Percentiles rank a stretch among this genome's conserved stretches.
Conservation (phyloP, 2,888 invertebrate species). For the Itoplectis maculator region DNA sequence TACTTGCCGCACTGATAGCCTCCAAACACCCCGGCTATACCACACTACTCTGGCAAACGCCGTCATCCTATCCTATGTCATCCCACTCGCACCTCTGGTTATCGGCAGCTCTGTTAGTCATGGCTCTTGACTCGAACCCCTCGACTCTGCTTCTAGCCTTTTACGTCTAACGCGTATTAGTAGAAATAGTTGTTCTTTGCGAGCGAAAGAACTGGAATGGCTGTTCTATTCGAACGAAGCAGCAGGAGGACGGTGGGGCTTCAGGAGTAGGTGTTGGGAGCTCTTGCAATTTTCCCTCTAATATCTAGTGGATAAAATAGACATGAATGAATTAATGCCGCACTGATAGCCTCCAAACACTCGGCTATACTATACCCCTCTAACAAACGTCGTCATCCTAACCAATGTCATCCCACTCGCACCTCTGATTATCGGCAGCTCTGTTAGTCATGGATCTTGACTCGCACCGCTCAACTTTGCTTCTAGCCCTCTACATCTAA, state of each 20-base stretch:
- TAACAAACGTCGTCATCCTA: conserved; percentile 12
- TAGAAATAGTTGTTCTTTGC: conserved; percentile 11
- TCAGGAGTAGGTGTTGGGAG: too few relatives aligned
- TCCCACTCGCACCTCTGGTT: conserved; percentile 21
- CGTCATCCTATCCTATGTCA: conserved; percentile 25
- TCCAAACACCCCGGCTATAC: conserved; percentile 73
- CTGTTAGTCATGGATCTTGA: conserved; percentile 29
- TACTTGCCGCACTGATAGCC: conserved; percentile 77
- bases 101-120: conserved; percentile 44
- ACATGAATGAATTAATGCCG: too few relatives aligned
- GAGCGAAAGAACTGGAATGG: not conserved
- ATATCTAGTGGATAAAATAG: too few relatives aligned
- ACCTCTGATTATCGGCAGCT: conserved; percentile 39
- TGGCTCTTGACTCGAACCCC: conserved; percentile 32
- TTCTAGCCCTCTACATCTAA: conserved; percentile 32
- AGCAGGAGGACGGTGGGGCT: too few relatives aligned
- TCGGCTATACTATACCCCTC: conserved; percentile 49
- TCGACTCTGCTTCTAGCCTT: conserved; percentile 17
- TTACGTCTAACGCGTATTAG: conserved; percentile 27
- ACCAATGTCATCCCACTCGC: conserved; percentile 29
- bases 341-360: conserved; percentile 78
- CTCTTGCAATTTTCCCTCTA: too few relatives aligned
- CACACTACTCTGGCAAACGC: conserved; percentile 22
- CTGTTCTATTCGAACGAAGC: not conserved
- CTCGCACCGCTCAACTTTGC: conserved; percentile 29